Conservation (phyloP, 2,113 vertebrate genomes). For the Rallus limicola region DNA sequence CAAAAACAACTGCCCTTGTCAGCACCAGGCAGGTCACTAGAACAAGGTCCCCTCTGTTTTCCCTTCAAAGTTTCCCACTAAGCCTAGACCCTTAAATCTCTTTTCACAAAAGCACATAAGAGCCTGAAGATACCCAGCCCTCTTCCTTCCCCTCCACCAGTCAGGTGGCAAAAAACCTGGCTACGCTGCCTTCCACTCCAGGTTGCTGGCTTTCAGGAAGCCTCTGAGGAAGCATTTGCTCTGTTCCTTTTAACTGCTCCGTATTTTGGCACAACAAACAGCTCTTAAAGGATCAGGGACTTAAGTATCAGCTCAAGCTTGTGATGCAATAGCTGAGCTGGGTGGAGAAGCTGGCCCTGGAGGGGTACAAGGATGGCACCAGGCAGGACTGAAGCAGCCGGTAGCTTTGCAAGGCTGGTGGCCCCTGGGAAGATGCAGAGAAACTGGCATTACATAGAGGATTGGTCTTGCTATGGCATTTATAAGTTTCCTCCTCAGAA, state of each 20-base stretch:
- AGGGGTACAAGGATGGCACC: background rate
- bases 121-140: background rate
- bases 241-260: background rate
- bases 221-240: rapidly evolving
- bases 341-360: background rate
- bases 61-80: background rate
- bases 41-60: conserved; percentile 9
- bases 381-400: background rate
- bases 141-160: background rate
- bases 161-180: background rate
- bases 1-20: background rate
- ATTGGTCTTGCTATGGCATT: background rate
- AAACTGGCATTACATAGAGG: background rate
- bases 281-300: conserved; percentile 22
- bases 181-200: background rate
- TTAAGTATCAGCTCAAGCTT: background rate
- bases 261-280: background rate
- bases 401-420: background rate
- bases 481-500: background rate
- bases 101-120: background rate
- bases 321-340: background rate
- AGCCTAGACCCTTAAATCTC: background rate
- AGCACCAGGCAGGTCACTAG: background rate
- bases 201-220: background rate
- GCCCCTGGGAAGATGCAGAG: background rate